These are phyloP conservation scores for Diachrysia chrysitis DNA, from an alignment of 2,888 invertebrate species.

Conservation along the genomic window DNA sequence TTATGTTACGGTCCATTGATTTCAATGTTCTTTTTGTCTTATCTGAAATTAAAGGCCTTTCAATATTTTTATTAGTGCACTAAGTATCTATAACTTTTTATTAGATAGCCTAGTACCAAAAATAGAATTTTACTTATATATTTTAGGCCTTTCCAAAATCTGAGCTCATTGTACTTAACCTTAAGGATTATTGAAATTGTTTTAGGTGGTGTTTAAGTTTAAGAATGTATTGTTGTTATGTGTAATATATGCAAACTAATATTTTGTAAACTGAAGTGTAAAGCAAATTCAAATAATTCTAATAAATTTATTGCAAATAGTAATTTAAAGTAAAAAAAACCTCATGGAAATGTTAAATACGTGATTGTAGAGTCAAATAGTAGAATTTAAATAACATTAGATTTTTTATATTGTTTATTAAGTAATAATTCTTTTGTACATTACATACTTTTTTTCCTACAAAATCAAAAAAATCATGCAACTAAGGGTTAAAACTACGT, in stretches of 20 bases:
- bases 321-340: too few relatives aligned
- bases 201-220: background rate
- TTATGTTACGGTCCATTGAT: conserved; percentile 31
- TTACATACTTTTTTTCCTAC: too few relatives aligned
- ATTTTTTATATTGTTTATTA: too few relatives aligned
- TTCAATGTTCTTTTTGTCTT: conserved; percentile 47
- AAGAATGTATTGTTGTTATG: background rate
- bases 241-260: background rate
- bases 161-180: background rate
- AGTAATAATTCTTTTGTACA: too few relatives aligned
- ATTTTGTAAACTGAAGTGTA: too few relatives aligned
- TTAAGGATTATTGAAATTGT: background rate
- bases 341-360: too few relatives aligned
- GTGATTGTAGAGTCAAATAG: too few relatives aligned
- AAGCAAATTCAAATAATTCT: too few relatives aligned
- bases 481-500: too few relatives aligned
- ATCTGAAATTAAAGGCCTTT: conserved; percentile 40
- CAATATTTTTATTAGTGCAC: conserved; percentile 15
- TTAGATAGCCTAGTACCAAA: conserved; percentile 4
- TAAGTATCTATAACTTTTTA: conserved; percentile 21
- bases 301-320: too few relatives aligned
- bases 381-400: too few relatives aligned
- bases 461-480: too few relatives aligned
- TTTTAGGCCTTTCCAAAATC: background rate
- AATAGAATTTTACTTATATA: background rate